Conservation (phyloP, 2,797 vertebrate species). For the Microctenopoma stevenorrisi region DNA sequence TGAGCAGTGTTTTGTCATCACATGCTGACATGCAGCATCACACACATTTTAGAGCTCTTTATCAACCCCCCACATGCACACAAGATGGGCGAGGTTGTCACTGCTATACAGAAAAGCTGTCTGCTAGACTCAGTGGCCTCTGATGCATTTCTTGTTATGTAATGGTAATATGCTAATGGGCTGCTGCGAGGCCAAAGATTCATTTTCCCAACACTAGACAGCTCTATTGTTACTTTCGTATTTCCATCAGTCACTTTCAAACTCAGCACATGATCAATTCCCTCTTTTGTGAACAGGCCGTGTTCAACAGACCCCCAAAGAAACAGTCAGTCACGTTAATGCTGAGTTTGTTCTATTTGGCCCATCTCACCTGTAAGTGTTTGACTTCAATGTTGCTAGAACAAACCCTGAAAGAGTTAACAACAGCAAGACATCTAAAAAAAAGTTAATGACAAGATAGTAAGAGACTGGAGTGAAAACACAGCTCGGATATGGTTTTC, state of each 20-base stretch:
- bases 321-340: conserved; percentile 22
- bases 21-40: conserved; percentile 74
- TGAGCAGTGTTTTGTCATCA: conserved; percentile 75
- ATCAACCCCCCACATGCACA: conserved; percentile 55
- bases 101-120: conserved; percentile 30
- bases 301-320: conserved; percentile 53
- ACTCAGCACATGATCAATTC: conserved; percentile 47
- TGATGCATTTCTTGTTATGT: conserved; percentile 62
- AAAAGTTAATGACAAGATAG: conserved; percentile 11
- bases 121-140: conserved; percentile 55
- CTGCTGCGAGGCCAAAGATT: conserved; percentile 58
- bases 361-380: neutral
- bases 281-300: conserved; percentile 21
- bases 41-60: conserved; percentile 72
- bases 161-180: conserved; percentile 62
- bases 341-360: neutral
- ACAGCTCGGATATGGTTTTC: conserved; percentile 57
- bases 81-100: conserved; percentile 54
- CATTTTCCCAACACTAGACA: conserved; percentile 47
- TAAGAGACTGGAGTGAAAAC: conserved; percentile 48
- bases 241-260: conserved; percentile 59
- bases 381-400: neutral
- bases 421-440: neutral
- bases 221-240: conserved; percentile 59
- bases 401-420: conserved; percentile 32